Evolutionary conservation across 1,140 invertebrate species (phyloP).

Genomic region (Euglossa dilemma): DNA sequence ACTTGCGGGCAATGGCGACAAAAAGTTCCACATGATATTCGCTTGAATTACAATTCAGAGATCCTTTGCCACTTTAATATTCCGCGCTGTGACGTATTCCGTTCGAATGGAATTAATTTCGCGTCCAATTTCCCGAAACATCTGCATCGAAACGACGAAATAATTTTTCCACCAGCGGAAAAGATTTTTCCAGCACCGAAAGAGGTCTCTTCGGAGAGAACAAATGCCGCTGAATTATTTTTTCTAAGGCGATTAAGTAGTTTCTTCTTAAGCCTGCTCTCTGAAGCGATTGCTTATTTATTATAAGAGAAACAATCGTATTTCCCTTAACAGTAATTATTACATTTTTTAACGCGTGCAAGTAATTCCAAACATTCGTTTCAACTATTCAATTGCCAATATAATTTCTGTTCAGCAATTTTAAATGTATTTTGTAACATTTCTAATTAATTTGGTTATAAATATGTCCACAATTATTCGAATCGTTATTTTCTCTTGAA

Average conservation of each 20-base stretch:
- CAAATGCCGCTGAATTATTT: not conserved
- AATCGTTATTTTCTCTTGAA: not conserved
- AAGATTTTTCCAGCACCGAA: not conserved
- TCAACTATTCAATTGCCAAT: not conserved
- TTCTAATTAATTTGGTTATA: not conserved
- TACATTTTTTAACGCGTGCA: not conserved
- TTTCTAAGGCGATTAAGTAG: not conserved
- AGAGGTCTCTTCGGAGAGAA: not conserved
- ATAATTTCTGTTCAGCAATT: not conserved
- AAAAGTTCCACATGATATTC: not conserved
- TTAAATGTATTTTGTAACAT: not conserved
- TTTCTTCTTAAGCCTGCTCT: not conserved
- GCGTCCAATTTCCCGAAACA: not conserved
- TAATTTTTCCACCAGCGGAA: not conserved
- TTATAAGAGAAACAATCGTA: not conserved
- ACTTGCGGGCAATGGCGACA: not conserved
- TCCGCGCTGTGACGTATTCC: not conserved
- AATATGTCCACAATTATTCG: not conserved
- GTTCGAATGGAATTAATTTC: conserved; percentile 20
- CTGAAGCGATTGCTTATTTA: too few relatives aligned
- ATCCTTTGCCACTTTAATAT: conserved; percentile 15
- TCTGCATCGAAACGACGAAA: not conserved
- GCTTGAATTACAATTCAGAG: conserved; percentile 15
- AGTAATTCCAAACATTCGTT: not conserved
- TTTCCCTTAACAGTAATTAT: not conserved